Evolutionary conservation across 2,113 vertebrate genomes (phyloP).

Genomic region (Synodontis membranacea): DNA sequence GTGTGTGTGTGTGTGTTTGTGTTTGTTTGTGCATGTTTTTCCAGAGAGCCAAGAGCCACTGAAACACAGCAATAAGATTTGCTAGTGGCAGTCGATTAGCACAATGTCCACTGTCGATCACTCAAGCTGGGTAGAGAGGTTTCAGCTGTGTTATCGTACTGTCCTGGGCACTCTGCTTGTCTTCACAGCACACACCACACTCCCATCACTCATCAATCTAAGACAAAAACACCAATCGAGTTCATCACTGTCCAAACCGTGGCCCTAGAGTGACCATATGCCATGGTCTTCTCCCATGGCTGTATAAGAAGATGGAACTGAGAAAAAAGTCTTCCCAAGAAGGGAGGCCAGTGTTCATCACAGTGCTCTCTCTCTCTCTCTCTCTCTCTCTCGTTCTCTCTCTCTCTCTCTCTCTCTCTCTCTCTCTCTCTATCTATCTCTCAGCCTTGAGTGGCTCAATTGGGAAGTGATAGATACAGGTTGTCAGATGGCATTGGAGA

Average conservation of each 20-base stretch:
- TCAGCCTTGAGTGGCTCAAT: slow-evolving; percentile 75
- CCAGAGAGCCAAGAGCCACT: neutral
- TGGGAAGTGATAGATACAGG: slow-evolving; percentile 83
- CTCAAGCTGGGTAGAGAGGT: slow-evolving; percentile 25
- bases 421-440: slow-evolving; percentile 51
- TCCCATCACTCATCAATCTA: slow-evolving; percentile 48
- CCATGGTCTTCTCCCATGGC: neutral
- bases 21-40: too few species aligned
- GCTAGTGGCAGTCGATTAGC: slow-evolving; percentile 51
- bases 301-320: neutral
- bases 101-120: slow-evolving; percentile 48
- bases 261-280: slow-evolving; percentile 37
- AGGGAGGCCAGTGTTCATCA: slow-evolving; percentile 2
- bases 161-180: slow-evolving; percentile 10
- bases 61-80: slow-evolving; percentile 40
- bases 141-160: slow-evolving; percentile 42
- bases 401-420: slow-evolving; percentile 47
- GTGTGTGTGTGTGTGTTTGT: slow-evolving; percentile 18
- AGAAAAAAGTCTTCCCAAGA: neutral
- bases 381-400: slow-evolving; percentile 42
- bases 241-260: slow-evolving; percentile 12
- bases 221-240: slow-evolving; percentile 34
- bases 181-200: slow-evolving; percentile 23
- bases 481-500: slow-evolving; percentile 78
- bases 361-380: slow-evolving; percentile 42